A percentile compares a stretch with the other conserved stretches of the same genome.
Evolutionary conservation across 2,888 invertebrate genomes (phyloP).

Genomic region (Melolontha melolontha): DNA sequence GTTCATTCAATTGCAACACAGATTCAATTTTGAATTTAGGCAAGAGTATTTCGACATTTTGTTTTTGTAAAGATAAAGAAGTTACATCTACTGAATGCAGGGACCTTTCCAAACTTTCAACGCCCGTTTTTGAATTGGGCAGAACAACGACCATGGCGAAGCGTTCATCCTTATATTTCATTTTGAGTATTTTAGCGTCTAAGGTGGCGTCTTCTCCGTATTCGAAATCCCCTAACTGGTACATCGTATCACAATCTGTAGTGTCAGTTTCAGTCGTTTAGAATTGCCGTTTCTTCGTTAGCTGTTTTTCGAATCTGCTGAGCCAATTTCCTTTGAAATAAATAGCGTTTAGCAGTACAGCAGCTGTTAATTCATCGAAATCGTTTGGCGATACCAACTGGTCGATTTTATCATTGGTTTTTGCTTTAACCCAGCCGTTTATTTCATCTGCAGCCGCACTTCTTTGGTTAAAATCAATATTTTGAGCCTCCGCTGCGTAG

Average conservation of each 20-base stretch:
- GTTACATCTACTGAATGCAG: constrained; percentile 65
- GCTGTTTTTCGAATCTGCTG: constrained; percentile 71
- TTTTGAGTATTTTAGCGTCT: constrained; percentile 74
- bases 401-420: constrained; percentile 86
- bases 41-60: constrained; percentile 72
- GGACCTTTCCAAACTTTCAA: constrained; percentile 62
- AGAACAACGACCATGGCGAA: constrained; percentile 82
- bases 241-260: constrained; percentile 80
- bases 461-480: constrained; percentile 72
- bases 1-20: constrained; percentile 72
- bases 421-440: constrained; percentile 83
- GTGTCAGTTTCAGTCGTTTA: constrained; percentile 68
- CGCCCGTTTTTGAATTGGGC: constrained; percentile 76
- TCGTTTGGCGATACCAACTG: constrained; percentile 76
- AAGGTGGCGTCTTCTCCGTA: constrained; percentile 67
- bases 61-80: not conserved
- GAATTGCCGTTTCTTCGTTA: constrained; percentile 75
- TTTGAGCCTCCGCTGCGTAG: constrained; percentile 74
- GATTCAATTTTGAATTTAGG: constrained; percentile 87
- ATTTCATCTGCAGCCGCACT: constrained; percentile 70
- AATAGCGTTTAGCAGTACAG: constrained; percentile 87
- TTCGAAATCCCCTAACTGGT: constrained; percentile 67
- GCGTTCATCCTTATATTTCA: constrained; percentile 77
- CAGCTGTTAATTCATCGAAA: constrained; percentile 69
- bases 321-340: constrained; percentile 88